phyloP scores from a whole-genome alignment of 1,140 invertebrate species.

The Drosophila teissieri region DNA sequence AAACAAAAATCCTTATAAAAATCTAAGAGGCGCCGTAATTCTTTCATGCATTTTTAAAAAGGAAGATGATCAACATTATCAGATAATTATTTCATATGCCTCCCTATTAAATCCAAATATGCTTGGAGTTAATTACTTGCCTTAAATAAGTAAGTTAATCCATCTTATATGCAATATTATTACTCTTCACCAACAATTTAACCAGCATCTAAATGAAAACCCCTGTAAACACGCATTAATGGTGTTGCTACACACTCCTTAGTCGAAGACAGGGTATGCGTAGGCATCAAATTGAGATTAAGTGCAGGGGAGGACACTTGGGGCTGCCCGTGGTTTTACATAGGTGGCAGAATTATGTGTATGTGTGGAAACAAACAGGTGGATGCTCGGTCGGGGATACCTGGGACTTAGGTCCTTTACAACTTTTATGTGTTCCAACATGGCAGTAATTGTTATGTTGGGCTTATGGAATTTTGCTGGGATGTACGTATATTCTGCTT shows the following conservation, averaged over 20 bases:
- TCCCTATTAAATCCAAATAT: too few relatives aligned
- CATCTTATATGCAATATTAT: too few relatives aligned
- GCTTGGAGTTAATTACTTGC: too few relatives aligned
- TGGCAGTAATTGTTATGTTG: slow-evolving; percentile 50
- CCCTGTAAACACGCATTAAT: slow-evolving; percentile 3
- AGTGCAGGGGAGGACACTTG: slow-evolving; percentile 57
- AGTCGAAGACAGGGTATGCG: slow-evolving; percentile 35
- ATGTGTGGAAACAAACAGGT: slow-evolving; percentile 12
- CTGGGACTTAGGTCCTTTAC: slow-evolving; percentile 29
- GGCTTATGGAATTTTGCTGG: slow-evolving; percentile 40
- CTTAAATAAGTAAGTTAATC: too few relatives aligned
- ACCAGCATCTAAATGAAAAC: background rate
- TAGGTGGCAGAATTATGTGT: slow-evolving; percentile 5
- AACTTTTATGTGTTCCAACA: slow-evolving; percentile 46
- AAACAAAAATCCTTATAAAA: slow-evolving; percentile 74
- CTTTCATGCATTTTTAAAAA: background rate
- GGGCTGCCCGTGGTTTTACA: slow-evolving; percentile 38
- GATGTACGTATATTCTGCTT: slow-evolving; percentile 18
- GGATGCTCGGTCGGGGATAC: slow-evolving; percentile 5
- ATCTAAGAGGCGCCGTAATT: slow-evolving; percentile 16
- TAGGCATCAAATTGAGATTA: slow-evolving; percentile 74
- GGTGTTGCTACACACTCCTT: slow-evolving; percentile 2
- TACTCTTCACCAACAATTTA: background rate
- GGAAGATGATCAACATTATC: background rate
- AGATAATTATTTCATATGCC: background rate